Base-by-base conservation (phyloP, 1,140 invertebrate species). In the Drosophila nebulosa region DNA sequence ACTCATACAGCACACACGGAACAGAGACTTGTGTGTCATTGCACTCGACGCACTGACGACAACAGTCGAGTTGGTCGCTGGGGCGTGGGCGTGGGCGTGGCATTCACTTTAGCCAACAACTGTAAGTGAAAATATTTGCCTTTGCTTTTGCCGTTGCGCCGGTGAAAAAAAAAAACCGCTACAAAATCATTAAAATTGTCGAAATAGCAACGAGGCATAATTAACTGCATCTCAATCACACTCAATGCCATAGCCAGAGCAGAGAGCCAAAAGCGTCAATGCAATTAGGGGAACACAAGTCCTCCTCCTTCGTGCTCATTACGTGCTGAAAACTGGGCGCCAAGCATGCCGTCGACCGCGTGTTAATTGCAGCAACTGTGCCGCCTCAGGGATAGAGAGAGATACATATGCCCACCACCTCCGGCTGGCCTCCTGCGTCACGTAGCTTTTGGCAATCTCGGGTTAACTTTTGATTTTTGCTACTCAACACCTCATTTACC, bases 331-430 rank as follows among this genome's bases (percentile, higher is more conserved):
- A 69, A 85, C 83, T 85, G 81, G 81, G 83, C 83, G 83, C 83
- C 83, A 88, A 88, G 68, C 81, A 85, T 74, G 83, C 78, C 78
- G 70, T 78, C 55, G 78, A 88, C 74, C 81, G 81, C 4, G 30
- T 86, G 81, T 86, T 86, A 86, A 86, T 86, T 86, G 78, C 81
- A 58, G 78, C 83, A 86, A 88, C 81, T 88, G n/a, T n/a, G n/a
- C n/a, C n/a, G 81, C 81, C 83, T 68, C n/a, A n/a, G n/a, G n/a
- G n/a, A n/a, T n/a, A 65, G 66, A 80, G 81, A 66, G 66, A 77
- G 61, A 56, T 56, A 70, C 53, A 84, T 74, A 61, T 32, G 50
- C 60, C 52, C 59, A 36, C 30, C 5, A 52, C 30, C 30, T 32
- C 30, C 30, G 9, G 6, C 21, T 42, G 42, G 59, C 24, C 64